Conservation (phyloP, 2,888 invertebrate species). For the Tiphia femorata region DNA sequence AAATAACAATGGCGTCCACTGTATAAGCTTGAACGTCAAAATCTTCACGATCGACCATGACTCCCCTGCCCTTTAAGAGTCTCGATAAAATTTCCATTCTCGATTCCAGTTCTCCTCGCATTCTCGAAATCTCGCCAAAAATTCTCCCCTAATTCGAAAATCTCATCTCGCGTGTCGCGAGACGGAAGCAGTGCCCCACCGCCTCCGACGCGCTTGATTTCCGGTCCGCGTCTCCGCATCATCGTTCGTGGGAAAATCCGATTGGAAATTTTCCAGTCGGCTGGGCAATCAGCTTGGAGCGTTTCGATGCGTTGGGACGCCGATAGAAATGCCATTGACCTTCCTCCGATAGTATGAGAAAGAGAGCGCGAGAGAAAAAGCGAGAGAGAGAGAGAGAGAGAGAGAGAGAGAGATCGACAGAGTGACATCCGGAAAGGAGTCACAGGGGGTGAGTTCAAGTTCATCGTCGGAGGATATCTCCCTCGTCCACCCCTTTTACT, state of each 20-base stretch:
- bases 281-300: constrained; percentile 19
- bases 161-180: background rate
- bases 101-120: no score
- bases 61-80: no score
- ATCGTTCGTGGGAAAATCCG: constrained; percentile 20
- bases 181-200: background rate
- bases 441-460: constrained; percentile 39
- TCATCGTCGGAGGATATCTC: constrained; percentile 24
- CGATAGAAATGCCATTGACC: constrained; percentile 44
- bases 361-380: no score
- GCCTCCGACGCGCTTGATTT: no score
- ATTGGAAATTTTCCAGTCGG: constrained; percentile 37
- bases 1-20: no score
- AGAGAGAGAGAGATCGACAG: no score
- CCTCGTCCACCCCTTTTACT: background rate
- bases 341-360: constrained; percentile 13
- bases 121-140: background rate
- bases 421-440: background rate
- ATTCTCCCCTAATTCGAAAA: background rate
- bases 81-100: no score
- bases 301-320: constrained; percentile 26
- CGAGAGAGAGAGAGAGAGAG: no score
- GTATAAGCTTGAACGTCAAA: no score
- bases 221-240: constrained; percentile 1
- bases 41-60: no score